Evolutionary conservation across 2,113 vertebrate species (phyloP), one percentile per base, ranked within the genome.

Genomic region (Fulica atra): DNA sequence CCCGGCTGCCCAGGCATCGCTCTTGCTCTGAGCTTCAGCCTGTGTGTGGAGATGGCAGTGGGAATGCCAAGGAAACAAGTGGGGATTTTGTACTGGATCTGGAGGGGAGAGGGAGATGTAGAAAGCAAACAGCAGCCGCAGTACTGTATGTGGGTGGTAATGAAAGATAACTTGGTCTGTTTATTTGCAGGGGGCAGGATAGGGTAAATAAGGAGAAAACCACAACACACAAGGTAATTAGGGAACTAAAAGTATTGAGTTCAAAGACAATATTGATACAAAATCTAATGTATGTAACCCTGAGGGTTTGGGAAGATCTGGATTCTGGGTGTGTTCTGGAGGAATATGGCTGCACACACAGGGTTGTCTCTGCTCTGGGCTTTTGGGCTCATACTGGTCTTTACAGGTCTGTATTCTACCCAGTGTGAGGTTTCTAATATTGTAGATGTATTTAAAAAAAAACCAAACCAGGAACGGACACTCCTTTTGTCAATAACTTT

Each of bases 221-320:
- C 51, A 40, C 44, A 19, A 0, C 19, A 31, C 56, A 14, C 4
- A 36, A 57, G n/a, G 26, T 46, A 40, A 73, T 56, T 51, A 35
- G 19, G 33, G 19, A 89, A 40, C 51, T 3, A 23, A 51, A 92
- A 86, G 10, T 61, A n/a, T 57, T 1, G 11, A n/a, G 10, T 76
- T 36, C 28, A 42, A 69, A 46, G 42, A 18, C 79, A 64, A 71
- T n/a, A 40, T 3, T 64, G 35, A 18, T 85, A 25, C 28, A 59
- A 44, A 68, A 71, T 19, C 21, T 33, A 33, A 57, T 48, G 35
- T 35, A 6, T 77, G 6, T 56, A 69, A 80, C 28, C 60, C 19
- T 0, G 26, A 42, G 28, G 28, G 36, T 2, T 48, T 0, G 1
- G 20, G 24, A 54, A 69, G 33, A 26, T 42, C 4, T 2, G 17